These are phyloP conservation scores for Perdita meconis DNA, from an alignment of 2,888 invertebrate species.

Conservation along the genomic window DNA sequence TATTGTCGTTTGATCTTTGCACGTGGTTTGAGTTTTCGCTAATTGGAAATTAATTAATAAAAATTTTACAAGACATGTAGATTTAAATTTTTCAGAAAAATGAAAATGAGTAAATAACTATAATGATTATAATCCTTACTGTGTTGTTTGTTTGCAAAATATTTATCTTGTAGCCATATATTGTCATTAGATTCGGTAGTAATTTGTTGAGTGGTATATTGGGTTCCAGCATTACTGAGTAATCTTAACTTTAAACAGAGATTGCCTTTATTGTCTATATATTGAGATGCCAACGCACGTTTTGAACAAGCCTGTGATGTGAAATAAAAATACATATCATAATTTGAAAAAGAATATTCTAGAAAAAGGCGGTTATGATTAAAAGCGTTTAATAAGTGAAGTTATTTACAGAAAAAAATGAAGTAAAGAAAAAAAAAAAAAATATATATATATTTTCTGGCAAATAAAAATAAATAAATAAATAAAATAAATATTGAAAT, in stretches of 20 bases:
- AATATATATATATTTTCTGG: too few species aligned
- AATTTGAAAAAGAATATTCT: too few species aligned
- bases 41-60: not conserved
- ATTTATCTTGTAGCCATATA: not conserved
- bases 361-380: not conserved
- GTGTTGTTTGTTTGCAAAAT: not conserved
- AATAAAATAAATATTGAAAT: too few species aligned
- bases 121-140: constrained; percentile 38
- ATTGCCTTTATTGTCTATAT: constrained; percentile 46
- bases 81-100: not conserved
- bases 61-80: not conserved
- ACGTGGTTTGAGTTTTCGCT: not conserved
- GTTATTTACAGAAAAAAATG: not conserved
- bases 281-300: constrained; percentile 44
- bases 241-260: constrained; percentile 63
- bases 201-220: constrained; percentile 24
- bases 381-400: not conserved
- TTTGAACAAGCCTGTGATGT: constrained; percentile 43
- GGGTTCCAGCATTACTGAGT: constrained; percentile 32
- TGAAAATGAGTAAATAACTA: not conserved
- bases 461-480: too few species aligned
- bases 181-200: constrained; percentile 6
- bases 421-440: not conserved
- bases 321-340: not conserved
- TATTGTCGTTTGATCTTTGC: not conserved